Conservation (phyloP, 2,113 vertebrate genomes). For the Salvator merianae region DNA sequence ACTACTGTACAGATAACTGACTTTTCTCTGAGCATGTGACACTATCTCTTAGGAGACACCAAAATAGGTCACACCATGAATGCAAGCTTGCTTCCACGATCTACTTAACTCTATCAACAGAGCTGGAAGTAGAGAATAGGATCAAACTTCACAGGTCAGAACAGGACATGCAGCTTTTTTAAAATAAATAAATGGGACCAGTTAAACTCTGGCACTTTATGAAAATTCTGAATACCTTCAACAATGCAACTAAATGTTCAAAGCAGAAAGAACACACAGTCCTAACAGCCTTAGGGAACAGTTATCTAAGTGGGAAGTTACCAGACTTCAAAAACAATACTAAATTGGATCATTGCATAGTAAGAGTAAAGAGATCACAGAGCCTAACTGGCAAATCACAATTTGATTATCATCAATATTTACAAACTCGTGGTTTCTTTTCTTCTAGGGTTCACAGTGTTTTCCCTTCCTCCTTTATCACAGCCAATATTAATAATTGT, state of each 20-base stretch:
- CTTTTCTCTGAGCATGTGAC: slow-evolving; percentile 61
- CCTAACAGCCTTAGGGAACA: neutral
- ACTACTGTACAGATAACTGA: slow-evolving; percentile 58
- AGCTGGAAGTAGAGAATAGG: slow-evolving; percentile 60
- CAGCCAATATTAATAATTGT: neutral
- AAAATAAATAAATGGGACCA: slow-evolving; percentile 46
- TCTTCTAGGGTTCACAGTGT: neutral
- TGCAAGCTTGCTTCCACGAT: slow-evolving; percentile 62
- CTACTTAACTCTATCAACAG: slow-evolving; percentile 65
- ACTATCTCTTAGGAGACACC: slow-evolving; percentile 51
- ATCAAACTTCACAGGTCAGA: slow-evolving; percentile 41
- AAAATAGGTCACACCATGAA: slow-evolving; percentile 64
- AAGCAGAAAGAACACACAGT: slow-evolving; percentile 4
- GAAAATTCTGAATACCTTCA: neutral
- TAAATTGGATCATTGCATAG: neutral
- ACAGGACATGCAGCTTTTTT: slow-evolving; percentile 43
- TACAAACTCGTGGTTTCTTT: neutral
- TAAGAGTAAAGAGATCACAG: neutral
- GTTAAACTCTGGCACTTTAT: slow-evolving; percentile 38
- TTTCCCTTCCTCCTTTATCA: neutral
- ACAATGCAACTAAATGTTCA: neutral
- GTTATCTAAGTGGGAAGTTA: neutral
- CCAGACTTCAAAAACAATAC: neutral
- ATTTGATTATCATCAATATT: neutral
- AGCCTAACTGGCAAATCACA: neutral